Evolutionary conservation across 2,113 vertebrate species (phyloP), one percentile per base, ranked within the genome.

Genomic region (Bagarius yarrelli): DNA sequence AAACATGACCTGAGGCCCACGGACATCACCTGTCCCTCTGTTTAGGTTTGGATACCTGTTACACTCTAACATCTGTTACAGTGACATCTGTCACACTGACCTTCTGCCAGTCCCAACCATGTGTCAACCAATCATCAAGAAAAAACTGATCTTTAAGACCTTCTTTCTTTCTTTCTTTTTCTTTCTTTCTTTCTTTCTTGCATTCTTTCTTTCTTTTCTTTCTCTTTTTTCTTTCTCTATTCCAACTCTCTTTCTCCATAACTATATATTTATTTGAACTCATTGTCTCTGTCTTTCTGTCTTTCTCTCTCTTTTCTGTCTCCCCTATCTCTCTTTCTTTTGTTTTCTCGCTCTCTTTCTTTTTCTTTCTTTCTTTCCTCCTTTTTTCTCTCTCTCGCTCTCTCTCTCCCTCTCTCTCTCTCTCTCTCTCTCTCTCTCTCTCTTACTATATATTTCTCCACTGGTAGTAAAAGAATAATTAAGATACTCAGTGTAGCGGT

Each of bases 41-140:
- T 81, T 83, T 74, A 82, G 72, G 82, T 71, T 60, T 75, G 83
- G 85, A 83, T 86, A 86, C 78, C 79, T 78, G 73, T 82, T 86
- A 80, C 83, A 81, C 77, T 73, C 34, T n/a, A 82, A 80, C 85
- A 86, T 84, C 80, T 86, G 85, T 76, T 76, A 78, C 53, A 72
- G 44, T 8, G 9, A 47, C 44, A 47, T 47, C 44, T 47, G 44
- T 47, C 44, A 47, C 69, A 55, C 18, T 66, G 77, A 52, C 67
- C 69, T 40, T 13, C 34, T 79, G 63, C 78, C 56, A 61, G 47
- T 13, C 30, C 18, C 21, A 77, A 69, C 36, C 25, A 4, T 18
- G 57, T 77, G 47, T 70, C 52, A 50, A 79, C 30, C 74, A 75
- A 67, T 53, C 50, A 64, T 23, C 69, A 23, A 57, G 9, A 36